Percentiles rank a stretch among this genome's conserved stretches.
These are phyloP conservation scores for Acipenser oxyrinchus DNA, from an alignment of 2,797 vertebrate species.

Conservation along the genomic window DNA sequence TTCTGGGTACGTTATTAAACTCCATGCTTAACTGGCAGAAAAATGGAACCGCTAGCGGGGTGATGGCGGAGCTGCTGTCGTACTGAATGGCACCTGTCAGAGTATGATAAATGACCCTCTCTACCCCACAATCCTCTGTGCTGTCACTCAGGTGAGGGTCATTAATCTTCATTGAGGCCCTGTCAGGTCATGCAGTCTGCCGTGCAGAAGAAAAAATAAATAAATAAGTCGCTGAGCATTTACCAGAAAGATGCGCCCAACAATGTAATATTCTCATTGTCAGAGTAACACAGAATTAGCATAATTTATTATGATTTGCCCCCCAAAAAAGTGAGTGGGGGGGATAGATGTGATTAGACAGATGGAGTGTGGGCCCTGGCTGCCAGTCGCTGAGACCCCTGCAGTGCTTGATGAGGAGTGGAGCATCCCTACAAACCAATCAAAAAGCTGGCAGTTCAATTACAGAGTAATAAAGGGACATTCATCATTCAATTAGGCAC, in stretches of 20 bases:
- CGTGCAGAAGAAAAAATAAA: conserved; percentile 32
- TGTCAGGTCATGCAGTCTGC: conserved; percentile 73
- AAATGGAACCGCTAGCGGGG: conserved; percentile 58
- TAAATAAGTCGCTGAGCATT: conserved; percentile 52
- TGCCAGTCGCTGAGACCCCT: conserved; percentile 65
- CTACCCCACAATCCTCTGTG: conserved; percentile 82
- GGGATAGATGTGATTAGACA: conserved; percentile 77
- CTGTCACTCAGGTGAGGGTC: conserved; percentile 95
- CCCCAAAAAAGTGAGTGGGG: conserved; percentile 59
- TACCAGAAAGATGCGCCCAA: conserved; percentile 37
- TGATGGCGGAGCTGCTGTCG: conserved; percentile 42
- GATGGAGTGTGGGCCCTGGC: conserved; percentile 80
- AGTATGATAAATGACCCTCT: conserved; percentile 95
- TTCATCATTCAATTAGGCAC: conserved; percentile 99
- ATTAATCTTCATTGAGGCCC: conserved; percentile 96
- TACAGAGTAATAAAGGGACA: conserved; percentile 94
- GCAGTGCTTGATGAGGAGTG: conserved; percentile 48
- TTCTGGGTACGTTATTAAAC: conserved; percentile 79
- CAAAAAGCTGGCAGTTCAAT: conserved; percentile 81
- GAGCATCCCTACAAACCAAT: conserved; percentile 72
- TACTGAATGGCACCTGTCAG: conserved; percentile 98
- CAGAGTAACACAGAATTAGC: conserved; percentile 59
- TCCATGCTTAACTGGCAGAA: conserved; percentile 71
- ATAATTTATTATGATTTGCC: conserved; percentile 83
- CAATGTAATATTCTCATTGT: conserved; percentile 60